phyloP scores from a whole-genome alignment of 30 jellyfish, hydroid and myxozoan genomes.

The Morbakka virulenta region DNA sequence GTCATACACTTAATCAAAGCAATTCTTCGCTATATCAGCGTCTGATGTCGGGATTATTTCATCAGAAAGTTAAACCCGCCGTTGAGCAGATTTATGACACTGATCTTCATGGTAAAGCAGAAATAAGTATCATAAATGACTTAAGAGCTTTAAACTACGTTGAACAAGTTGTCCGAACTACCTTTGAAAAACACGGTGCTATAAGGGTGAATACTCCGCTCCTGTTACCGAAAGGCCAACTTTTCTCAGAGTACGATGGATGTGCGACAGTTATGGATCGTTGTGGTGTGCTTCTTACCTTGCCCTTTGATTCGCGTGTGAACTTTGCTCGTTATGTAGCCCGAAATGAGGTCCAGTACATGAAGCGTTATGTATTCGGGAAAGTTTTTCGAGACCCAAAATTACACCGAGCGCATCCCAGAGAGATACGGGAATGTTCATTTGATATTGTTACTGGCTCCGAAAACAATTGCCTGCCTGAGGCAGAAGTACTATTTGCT shows the following conservation, averaged over 20 bases:
- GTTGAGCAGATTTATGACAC: conserved; percentile 74
- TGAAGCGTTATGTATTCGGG: conserved; percentile 68
- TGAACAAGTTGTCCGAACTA: conserved; percentile 31
- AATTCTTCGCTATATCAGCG: conserved; percentile 81
- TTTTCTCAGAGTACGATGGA: conserved; percentile 45
- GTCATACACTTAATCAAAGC: conserved; percentile 72
- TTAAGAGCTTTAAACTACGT: conserved; percentile 66
- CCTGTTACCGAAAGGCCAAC: conserved; percentile 68
- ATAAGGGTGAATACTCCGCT: conserved; percentile 59
- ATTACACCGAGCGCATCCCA: conserved; percentile 81
- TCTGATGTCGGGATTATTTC: conserved; percentile 71
- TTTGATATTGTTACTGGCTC: conserved; percentile 76
- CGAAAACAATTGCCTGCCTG: conserved; percentile 56
- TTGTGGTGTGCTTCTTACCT: conserved; percentile 71
- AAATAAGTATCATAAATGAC: conserved; percentile 19
- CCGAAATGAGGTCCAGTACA: conserved; percentile 51
- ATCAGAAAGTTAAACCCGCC: conserved; percentile 71
- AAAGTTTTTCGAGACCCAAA: conserved; percentile 62
- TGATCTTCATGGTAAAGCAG: conserved; percentile 63
- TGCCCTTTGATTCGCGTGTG: conserved; percentile 90
- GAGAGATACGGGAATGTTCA: conserved; percentile 78
- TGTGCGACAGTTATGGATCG: conserved; percentile 75
- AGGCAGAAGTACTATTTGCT: conserved; percentile 70
- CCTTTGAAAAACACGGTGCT: conserved; percentile 80
- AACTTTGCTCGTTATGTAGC: conserved; percentile 81